phyloP scores from a whole-genome alignment of 2,888 invertebrate genomes.

The Mesorhabditis belari region DNA sequence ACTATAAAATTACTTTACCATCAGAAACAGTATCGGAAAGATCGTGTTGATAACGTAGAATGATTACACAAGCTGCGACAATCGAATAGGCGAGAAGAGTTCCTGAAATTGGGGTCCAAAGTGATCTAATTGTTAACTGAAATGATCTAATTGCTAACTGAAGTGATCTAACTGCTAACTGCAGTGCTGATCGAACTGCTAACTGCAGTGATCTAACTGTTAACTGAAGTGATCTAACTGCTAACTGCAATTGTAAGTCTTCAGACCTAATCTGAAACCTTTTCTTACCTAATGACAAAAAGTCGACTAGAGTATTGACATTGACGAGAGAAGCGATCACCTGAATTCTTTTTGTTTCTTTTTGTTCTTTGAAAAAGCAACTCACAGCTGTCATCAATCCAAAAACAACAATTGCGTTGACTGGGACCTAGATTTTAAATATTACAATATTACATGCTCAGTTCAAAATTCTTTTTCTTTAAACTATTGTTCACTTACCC shows the following conservation, averaged over 20 bases:
- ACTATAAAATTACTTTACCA: not conserved
- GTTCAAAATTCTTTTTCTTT: not conserved
- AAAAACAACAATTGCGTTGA: constrained; percentile 35
- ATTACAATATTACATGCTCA: not conserved
- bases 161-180: no score
- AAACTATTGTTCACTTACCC: constrained; percentile 7
- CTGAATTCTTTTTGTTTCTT: constrained; percentile 50
- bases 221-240: not conserved
- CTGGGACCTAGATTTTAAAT: constrained; percentile 18
- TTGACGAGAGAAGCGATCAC: constrained; percentile 51
- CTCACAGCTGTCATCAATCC: not conserved
- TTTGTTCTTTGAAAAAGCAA: no score
- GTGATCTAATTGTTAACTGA: not conserved
- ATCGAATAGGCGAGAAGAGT: constrained; percentile 30
- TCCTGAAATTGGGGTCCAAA: not conserved
- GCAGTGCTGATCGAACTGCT: no score
- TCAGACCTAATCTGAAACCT: no score
- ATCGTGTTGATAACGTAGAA: constrained; percentile 1
- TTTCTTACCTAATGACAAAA: not conserved
- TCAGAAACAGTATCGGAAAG: not conserved
- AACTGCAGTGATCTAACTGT: no score
- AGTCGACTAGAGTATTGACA: constrained; percentile 47
- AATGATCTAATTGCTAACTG: not conserved
- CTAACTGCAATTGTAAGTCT: no score
- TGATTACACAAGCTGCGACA: constrained; percentile 8